Evolutionary conservation across 2,113 vertebrate species (phyloP).

Genomic region (Lasiurus cinereus): DNA sequence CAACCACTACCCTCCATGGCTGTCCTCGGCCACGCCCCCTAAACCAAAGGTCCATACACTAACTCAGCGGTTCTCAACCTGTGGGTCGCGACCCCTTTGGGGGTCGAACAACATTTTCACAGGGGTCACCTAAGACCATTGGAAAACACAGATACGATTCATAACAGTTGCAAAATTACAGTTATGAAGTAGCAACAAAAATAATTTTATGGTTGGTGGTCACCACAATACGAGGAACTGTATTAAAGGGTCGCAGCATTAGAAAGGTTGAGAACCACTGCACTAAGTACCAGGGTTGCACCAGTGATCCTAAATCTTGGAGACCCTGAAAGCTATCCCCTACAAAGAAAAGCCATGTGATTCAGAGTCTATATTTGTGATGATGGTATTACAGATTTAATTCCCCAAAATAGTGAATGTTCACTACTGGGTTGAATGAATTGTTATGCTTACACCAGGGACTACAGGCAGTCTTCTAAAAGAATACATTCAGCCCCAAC

Average conservation of each 20-base stretch:
- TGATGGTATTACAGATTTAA: neutral
- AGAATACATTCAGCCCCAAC: neutral
- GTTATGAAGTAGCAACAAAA: too few species aligned
- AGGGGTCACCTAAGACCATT: too few species aligned
- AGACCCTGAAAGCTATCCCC: neutral
- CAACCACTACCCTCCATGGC: fast-evolving
- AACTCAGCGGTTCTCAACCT: too few species aligned
- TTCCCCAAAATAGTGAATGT: neutral
- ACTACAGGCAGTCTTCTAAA: neutral
- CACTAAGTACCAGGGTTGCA: neutral
- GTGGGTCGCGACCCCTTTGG: too few species aligned
- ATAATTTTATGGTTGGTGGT: too few species aligned
- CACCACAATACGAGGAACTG: too few species aligned
- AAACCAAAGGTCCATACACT: neutral
- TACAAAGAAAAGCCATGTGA: neutral
- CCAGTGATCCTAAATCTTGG: neutral
- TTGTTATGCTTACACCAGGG: neutral
- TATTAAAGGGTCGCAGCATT: too few species aligned
- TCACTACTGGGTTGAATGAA: neutral
- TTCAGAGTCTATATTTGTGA: neutral
- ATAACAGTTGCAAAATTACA: too few species aligned
- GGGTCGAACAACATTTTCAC: too few species aligned
- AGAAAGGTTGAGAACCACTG: too few species aligned
- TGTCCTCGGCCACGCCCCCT: neutral
- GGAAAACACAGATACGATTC: too few species aligned